Evolutionary conservation across 2,797 vertebrate genomes (phyloP), one percentile per base, ranked within the genome.

Genomic region (Halcyon badia): DNA sequence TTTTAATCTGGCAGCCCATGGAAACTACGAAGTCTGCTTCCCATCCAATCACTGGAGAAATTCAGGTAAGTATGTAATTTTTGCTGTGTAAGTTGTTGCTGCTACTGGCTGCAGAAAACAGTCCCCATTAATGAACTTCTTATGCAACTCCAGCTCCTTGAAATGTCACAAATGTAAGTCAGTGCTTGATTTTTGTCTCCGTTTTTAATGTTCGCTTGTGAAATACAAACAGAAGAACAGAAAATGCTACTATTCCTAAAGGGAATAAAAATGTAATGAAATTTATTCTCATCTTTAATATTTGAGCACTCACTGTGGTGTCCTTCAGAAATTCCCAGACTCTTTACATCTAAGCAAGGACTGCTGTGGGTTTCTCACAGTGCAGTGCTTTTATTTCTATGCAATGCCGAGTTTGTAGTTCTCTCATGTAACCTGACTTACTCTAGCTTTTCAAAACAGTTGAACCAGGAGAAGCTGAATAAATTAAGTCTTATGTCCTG

Each of bases 31-130:
- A 98, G 95, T 92, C 97, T 66, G 98, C 98, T 95, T 98, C 98
- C 56, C 99, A 99, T 98, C 98, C 98, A 64, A 98, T 99, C 97
- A 99, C 99, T 57, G 99, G 99, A 97, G 99, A 99, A 98, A 99
- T 99, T 97, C 99, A 99, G 99, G 99, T 99, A 96, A 89, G 19
- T 69, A 35, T 26, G 15, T 24, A 14, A 12, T 3, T 93, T 64
- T 48, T 82, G 1, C 30, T 72, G 6, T 30, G 10, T 51, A 75
- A 61, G 39, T 30, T 71, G 4, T 48, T 71, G 44, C 84, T 52
- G 25, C 37, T 91, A 21, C 11, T 28, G 28, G 1, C 7, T 76
- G 28, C 28, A 7, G 25, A 62, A 78, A 77, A 30, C 4, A 13
- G 11, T 56, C 9, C 76, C 25, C 7, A 41, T 75, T 18, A 69